phyloP scores from a whole-genome alignment of 1,140 invertebrate species.

The Zaprionus taronus region DNA sequence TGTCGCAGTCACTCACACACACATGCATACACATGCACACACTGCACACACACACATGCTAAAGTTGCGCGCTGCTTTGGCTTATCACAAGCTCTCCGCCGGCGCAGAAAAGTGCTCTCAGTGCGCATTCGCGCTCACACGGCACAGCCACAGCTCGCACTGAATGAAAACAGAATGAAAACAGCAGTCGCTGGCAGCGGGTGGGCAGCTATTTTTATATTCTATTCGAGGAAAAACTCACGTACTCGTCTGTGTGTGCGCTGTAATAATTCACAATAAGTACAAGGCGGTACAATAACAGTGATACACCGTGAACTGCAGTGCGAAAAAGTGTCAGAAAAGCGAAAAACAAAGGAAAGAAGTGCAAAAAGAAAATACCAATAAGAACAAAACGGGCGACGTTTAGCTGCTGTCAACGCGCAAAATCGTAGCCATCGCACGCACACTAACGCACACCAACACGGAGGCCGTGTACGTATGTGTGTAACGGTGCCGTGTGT shows the following conservation, averaged over 20 bases:
- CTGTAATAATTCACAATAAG: constrained; percentile 29
- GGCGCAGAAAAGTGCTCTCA: constrained; percentile 61
- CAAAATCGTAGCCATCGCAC: constrained; percentile 77
- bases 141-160: constrained; percentile 27
- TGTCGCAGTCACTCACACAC: constrained; percentile 14
- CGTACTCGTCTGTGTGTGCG: constrained; percentile 23
- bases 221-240: constrained; percentile 52
- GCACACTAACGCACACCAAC: constrained; percentile 37
- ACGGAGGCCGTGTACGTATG: neutral
- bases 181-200: constrained; percentile 57
- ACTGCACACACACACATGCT: constrained; percentile 28
- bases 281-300: neutral
- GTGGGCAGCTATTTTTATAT: constrained; percentile 71
- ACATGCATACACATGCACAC: neutral
- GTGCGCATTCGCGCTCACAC: constrained; percentile 70
- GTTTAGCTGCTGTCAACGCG: constrained; percentile 73
- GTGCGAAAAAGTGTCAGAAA: constrained; percentile 22
- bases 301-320: constrained; percentile 14
- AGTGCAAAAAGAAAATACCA: constrained; percentile 39
- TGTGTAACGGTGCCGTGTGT: constrained; percentile 28
- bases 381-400: constrained; percentile 54
- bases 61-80: constrained; percentile 52
- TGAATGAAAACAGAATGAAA: constrained; percentile 46
- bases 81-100: constrained; percentile 60
- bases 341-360: constrained; percentile 27